These are phyloP conservation scores for Dasypus novemcinctus DNA, from an alignment of 2,113 vertebrate species.

Conservation along the genomic window DNA sequence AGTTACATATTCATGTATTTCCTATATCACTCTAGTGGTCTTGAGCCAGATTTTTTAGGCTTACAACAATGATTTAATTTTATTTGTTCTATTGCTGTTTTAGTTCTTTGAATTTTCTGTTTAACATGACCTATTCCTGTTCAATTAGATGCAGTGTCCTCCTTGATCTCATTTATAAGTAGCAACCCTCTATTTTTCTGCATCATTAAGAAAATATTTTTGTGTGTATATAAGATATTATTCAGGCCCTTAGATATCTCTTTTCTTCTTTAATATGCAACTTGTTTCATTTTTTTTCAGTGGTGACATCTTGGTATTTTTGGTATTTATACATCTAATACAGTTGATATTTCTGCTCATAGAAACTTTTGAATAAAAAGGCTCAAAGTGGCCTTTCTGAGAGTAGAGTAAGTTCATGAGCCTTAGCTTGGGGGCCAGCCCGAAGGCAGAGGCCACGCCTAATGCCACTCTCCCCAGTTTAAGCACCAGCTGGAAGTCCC, in stretches of 20 bases:
- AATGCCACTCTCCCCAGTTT: background rate
- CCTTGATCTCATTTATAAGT: background rate
- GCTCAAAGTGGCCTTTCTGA: background rate
- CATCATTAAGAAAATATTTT: background rate
- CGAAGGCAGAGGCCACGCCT: background rate
- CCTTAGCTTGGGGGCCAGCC: accelerated
- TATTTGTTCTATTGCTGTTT: background rate
- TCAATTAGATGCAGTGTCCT: background rate
- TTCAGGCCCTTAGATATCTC: background rate
- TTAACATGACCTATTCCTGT: background rate
- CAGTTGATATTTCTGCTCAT: background rate
- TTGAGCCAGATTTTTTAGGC: background rate
- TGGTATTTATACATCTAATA: background rate
- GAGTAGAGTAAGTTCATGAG: background rate
- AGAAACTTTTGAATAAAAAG: background rate
- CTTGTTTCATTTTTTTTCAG: background rate
- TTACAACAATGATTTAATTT: background rate
- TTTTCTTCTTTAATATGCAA: background rate
- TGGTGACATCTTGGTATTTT: background rate
- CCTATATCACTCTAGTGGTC: background rate
- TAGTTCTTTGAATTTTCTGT: background rate
- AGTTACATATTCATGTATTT: background rate
- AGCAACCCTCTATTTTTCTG: background rate
- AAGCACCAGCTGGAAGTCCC: background rate
- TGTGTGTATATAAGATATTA: background rate